Evolutionary conservation across 2,797 vertebrate genomes (phyloP), one percentile per base, ranked within the genome.

Genomic region (Stomatorhinus walkeri): DNA sequence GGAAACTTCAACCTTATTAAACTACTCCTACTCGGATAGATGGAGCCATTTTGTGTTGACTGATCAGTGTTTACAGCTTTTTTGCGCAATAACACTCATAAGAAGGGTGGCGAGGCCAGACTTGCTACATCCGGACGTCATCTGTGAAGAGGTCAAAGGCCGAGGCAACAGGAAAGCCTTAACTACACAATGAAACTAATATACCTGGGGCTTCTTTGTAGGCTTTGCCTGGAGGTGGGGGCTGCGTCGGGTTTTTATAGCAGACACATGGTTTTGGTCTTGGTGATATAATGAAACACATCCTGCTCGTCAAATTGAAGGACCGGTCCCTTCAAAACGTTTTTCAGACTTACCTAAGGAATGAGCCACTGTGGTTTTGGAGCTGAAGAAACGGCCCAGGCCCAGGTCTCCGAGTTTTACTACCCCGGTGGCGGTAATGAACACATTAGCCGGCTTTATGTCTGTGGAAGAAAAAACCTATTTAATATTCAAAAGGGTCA

Each of bases 401-500:
- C 98, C 98, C 89, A 99, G 95, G 91, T 99, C 98, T 92, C 98
- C 98, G 90, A 99, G 96, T 93, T 99, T 99, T 90, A 99, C 98
- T 93, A 98, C 97, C 88, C 98, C 98, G 54, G 97, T 98, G 90
- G 98, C 98, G 90, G 98, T 99, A 94, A 99, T 99, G 96, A 99
- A 99, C 91, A 99, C 98, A 87, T 99, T 99, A 83, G 98, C 98
- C 79, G 98, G 98, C 90, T 99, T 99, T 93, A 99, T 99, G 92
- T 99, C 98, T 99, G 93, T 8, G 91, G 88, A 92, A 72, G 81
- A 22, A 91, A 89, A 86, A 49, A 91, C 2, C 52, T 51, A 89
- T 88, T 92, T 32, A 87, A 56, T 91, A 92, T 91, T 90, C 89
- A 68, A 90, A 84, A 91, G 51, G 28, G 64, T 54, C 49, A 87